phyloP scores from a whole-genome alignment of 2,113 vertebrate genomes.

The Myanophis thanlyinensis region DNA sequence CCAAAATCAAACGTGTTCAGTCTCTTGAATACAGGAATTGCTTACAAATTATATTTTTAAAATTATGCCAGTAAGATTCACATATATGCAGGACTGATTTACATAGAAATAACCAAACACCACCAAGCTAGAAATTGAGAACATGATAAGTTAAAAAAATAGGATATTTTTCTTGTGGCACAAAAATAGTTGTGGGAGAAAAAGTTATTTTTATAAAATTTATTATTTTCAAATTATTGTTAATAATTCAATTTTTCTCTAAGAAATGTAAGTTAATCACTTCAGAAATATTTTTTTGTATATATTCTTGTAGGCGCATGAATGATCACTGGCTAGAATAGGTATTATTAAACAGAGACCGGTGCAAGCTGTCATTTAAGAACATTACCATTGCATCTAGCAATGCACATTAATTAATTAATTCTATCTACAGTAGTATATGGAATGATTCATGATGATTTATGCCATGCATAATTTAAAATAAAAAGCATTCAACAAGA shows the following conservation, averaged over 20 bases:
- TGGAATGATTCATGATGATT: not conserved
- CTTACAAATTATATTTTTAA: conserved; percentile 45
- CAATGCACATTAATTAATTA: not conserved
- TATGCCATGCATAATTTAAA: not conserved
- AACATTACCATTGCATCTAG: not conserved
- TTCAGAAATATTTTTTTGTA: not conserved
- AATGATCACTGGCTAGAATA: not conserved
- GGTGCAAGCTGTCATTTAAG: not conserved
- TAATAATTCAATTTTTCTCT: not conserved
- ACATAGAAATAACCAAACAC: conserved; percentile 40
- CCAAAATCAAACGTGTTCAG: conserved; percentile 34
- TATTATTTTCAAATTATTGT: not conserved
- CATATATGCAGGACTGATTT: conserved; percentile 13
- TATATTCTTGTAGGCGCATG: not conserved
- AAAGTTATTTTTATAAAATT: not conserved
- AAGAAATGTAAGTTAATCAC: not conserved
- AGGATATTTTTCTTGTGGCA: conserved; percentile 14
- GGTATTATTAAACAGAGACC: not conserved
- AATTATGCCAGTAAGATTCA: conserved; percentile 40
- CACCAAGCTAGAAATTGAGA: conserved; percentile 39
- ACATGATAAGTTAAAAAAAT: conserved; percentile 28
- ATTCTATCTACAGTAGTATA: not conserved
- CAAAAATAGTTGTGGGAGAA: conserved; percentile 1
- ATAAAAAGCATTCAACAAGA: not conserved
- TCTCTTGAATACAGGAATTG: conserved; percentile 39